Percentiles rank a stretch among this genome's conserved stretches.
Conservation (phyloP, 2,797 vertebrate genomes). For the Anas flavirostris region DNA sequence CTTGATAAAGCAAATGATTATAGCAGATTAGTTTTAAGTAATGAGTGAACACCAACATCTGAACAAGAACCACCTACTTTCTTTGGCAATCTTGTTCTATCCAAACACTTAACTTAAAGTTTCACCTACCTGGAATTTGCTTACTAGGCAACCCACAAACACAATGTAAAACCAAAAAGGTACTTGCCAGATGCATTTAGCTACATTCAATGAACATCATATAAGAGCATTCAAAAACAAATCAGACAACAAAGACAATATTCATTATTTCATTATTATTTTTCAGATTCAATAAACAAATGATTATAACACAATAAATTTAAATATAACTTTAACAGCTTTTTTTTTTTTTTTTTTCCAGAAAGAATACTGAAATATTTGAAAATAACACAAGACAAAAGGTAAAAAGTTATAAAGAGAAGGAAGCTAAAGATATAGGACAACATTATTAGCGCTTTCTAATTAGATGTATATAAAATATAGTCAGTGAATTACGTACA, state of each 20-base stretch:
- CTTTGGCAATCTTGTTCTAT: neutral
- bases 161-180: neutral
- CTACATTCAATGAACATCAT: neutral
- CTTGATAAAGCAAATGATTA: constrained; percentile 35
- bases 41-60: neutral
- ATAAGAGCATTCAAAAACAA: neutral
- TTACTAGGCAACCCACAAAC: neutral
- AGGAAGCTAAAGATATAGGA: neutral
- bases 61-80: neutral
- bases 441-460: neutral
- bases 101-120: neutral
- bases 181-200: neutral
- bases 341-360: neutral
- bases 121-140: neutral
- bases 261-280: neutral
- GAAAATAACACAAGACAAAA: neutral
- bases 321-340: neutral
- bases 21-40: constrained; percentile 25
- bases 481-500: neutral
- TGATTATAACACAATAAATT: neutral
- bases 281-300: neutral
- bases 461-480: neutral
- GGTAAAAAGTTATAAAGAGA: neutral
- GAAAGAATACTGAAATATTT: neutral
- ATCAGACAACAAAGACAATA: neutral